Percentiles rank a stretch among this genome's conserved stretches.
phyloP scores from a whole-genome alignment of 2,113 vertebrate genomes.

The Recurvirostra avosetta region DNA sequence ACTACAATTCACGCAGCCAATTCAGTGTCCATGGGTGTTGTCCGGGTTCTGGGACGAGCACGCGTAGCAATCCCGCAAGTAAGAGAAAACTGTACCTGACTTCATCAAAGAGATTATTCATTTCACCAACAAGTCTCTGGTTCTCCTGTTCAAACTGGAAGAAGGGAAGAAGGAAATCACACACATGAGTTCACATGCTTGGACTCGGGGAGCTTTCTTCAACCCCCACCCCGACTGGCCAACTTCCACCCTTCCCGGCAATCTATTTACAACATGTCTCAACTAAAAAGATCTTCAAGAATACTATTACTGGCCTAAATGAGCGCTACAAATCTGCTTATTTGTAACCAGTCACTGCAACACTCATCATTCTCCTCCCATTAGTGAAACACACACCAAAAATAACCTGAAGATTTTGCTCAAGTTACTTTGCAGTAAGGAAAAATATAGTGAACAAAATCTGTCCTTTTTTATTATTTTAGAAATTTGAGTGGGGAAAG shows the following conservation, averaged over 20 bases:
- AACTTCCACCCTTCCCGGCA: background rate
- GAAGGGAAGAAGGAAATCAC: background rate
- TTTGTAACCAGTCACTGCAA: background rate
- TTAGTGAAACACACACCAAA: background rate
- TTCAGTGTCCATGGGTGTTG: background rate
- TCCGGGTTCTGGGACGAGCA: background rate
- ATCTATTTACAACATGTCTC: background rate
- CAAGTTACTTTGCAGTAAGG: background rate
- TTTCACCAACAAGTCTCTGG: slow-evolving; percentile 91
- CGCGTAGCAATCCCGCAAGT: rapidly evolving
- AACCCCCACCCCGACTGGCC: background rate
- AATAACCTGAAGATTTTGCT: background rate
- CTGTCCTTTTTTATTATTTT: background rate
- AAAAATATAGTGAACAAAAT: background rate
- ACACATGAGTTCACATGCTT: background rate
- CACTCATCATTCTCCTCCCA: background rate
- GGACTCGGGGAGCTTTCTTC: background rate
- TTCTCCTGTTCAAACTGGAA: slow-evolving; percentile 96
- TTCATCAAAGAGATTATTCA: slow-evolving; percentile 95
- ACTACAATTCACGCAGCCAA: rapidly evolving
- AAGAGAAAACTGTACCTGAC: slow-evolving; percentile 78
- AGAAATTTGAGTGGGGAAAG: background rate
- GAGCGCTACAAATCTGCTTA: background rate
- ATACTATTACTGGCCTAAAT: background rate
- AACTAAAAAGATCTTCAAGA: background rate